These are phyloP conservation scores for Temnothorax ravouxi DNA, from an alignment of 2,888 invertebrate species.

Conservation along the genomic window DNA sequence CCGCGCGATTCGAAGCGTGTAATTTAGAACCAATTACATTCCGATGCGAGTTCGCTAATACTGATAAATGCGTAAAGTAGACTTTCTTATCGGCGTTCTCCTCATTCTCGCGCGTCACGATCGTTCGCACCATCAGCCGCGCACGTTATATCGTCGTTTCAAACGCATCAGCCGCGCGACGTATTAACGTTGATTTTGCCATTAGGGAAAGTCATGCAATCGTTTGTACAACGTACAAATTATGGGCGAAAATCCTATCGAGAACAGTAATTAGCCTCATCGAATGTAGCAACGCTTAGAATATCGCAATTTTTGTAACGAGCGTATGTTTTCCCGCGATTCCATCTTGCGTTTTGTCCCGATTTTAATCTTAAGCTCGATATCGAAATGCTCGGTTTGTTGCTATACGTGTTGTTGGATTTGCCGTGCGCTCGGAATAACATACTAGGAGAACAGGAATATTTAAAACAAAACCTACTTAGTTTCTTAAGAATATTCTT, in stretches of 20 bases:
- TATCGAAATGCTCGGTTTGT: constrained; percentile 21
- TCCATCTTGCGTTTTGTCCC: constrained; percentile 13
- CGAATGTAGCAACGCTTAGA: neutral
- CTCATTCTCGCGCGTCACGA: neutral
- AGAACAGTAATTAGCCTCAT: constrained; percentile 48
- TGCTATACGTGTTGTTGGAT: constrained; percentile 5
- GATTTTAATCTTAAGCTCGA: constrained; percentile 45
- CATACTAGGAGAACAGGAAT: neutral
- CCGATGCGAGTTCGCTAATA: constrained; percentile 23
- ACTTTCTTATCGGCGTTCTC: constrained; percentile 19
- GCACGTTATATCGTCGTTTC: constrained; percentile 10
- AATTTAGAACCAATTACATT: constrained; percentile 52
- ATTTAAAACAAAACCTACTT: neutral
- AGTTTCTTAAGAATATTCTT: neutral
- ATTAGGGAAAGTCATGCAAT: neutral
- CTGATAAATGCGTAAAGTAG: constrained; percentile 34
- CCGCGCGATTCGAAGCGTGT: constrained; percentile 27
- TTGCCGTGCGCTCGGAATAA: neutral
- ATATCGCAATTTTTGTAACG: constrained; percentile 52
- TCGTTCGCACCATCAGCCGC: neutral
- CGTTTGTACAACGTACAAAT: neutral
- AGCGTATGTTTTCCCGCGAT: constrained; percentile 23
- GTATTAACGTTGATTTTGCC: constrained; percentile 22
- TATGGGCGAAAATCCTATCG: constrained; percentile 12
- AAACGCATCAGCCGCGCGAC: neutral